A percentile compares a stretch with the other conserved stretches of the same genome.
Conservation (phyloP, 2,888 invertebrate genomes). For the Pteria penguin region DNA sequence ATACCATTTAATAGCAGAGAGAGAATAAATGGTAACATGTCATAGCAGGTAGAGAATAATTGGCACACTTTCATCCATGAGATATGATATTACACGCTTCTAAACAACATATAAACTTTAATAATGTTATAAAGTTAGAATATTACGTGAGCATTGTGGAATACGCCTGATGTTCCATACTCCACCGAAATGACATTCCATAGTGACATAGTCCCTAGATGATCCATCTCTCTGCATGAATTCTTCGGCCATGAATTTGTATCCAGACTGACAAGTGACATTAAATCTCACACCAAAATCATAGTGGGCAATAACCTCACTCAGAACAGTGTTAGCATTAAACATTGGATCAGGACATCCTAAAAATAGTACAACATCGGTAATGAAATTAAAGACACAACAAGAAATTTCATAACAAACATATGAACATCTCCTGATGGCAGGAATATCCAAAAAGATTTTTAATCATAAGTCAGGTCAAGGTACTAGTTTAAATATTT, state of each 20-base stretch:
- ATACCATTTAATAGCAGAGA: too few relatives aligned
- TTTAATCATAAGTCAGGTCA: too few relatives aligned
- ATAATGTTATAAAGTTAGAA: conserved; percentile 79
- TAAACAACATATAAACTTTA: background rate
- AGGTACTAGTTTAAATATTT: too few relatives aligned
- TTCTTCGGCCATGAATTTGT: conserved; percentile 46
- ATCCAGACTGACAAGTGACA: conserved; percentile 52
- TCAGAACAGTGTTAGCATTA: conserved; percentile 31
- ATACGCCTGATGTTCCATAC: conserved; percentile 50
- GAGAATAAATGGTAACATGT: too few relatives aligned
- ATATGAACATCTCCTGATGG: too few relatives aligned
- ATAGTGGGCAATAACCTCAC: conserved; percentile 4
- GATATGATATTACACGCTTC: too few relatives aligned
- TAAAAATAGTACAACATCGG: too few relatives aligned
- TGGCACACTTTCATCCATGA: too few relatives aligned
- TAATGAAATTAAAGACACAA: too few relatives aligned
- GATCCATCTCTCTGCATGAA: conserved; percentile 27
- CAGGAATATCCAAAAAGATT: too few relatives aligned
- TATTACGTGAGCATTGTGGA: conserved; percentile 49
- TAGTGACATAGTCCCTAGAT: conserved; percentile 25
- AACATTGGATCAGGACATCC: conserved; percentile 46
- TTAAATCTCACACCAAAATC: conserved; percentile 38
- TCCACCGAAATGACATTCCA: conserved; percentile 56
- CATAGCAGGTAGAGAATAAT: too few relatives aligned
- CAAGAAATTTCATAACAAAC: too few relatives aligned